Percentiles rank a stretch among this genome's conserved stretches.
These are phyloP conservation scores for Anoplius nigerrimus DNA, from an alignment of 2,888 invertebrate species.

Conservation along the genomic window DNA sequence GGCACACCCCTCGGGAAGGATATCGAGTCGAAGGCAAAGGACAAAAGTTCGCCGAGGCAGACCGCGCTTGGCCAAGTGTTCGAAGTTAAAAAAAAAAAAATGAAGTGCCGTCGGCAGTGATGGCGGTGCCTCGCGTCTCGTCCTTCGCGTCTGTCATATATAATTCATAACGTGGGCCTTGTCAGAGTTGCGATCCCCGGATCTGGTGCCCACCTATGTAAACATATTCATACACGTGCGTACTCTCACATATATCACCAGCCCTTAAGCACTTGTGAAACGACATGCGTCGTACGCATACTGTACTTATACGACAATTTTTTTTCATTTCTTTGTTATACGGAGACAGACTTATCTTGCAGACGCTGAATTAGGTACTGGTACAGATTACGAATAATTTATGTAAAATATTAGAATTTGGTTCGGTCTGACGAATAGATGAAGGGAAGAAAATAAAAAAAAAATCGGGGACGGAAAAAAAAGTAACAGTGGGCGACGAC, in stretches of 20 bases:
- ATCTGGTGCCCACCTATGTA: constrained; percentile 21
- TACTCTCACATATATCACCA: background rate
- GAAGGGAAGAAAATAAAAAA: background rate
- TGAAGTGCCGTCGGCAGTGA: background rate
- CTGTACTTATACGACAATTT: too few species aligned
- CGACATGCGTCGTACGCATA: too few species aligned
- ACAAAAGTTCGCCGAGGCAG: too few species aligned
- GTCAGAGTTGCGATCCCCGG: constrained; percentile 13
- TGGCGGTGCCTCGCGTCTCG: background rate
- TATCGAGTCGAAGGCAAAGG: too few species aligned
- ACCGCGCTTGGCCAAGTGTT: too few species aligned
- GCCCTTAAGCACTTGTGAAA: too few species aligned
- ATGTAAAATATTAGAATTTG: too few species aligned
- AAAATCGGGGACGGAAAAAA: background rate
- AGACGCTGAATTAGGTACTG: too few species aligned
- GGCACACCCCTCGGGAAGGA: too few species aligned
- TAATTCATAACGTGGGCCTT: constrained; percentile 33
- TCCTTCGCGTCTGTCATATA: constrained; percentile 20
- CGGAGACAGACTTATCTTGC: too few species aligned
- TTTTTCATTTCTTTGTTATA: background rate
- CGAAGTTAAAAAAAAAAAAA: too few species aligned
- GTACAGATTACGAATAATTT: too few species aligned
- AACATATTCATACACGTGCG: constrained; percentile 8
- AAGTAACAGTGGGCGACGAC: background rate
- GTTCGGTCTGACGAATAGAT: background rate